Base-by-base conservation (phyloP, 2,113 vertebrate genomes). In the Phoxinus phoxinus region DNA sequence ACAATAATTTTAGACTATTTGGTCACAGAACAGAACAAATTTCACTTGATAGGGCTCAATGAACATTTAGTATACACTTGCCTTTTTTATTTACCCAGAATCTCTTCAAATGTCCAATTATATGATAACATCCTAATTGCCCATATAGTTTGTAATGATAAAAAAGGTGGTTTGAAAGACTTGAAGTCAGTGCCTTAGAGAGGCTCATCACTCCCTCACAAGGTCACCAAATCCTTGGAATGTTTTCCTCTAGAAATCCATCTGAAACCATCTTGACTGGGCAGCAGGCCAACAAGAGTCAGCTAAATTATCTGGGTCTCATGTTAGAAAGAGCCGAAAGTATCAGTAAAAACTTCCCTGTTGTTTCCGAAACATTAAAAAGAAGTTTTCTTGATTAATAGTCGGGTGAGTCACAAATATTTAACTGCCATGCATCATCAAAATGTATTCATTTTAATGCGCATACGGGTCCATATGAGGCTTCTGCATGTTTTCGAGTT, bases 291-390 rank as follows among this genome's bases (percentile, higher is more conserved):
- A 84, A 51, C 23, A 76, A 37, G 75, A 75, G 77, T 63, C 63
- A 83, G 69, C 74, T 61, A 32, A 71, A 63, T 80, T 89, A 91
- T 92, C 93, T 84, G 87, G 81, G 92, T 91, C 90, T 84, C 25
- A 83, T 88, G 81, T 92, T 88, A 90, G 88, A 92, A 87, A 91
- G 88, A 91, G 86, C 88, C 75, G 87, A 89, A 85, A 85, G 73
- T 88, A 90, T 87, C 84, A 84, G 90, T 88, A 88, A 85, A 86
- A 59, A 85, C 87, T 80, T 30, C 77, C 61, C 85, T 19, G 25
- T 61, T 87, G 87, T 83, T 86, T 73, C 72, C 84, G 8, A 51
- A 8, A 75, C 44, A 51, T 61, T 59, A 1, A 67, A 53, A 78
- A 41, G 25, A 53, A 46, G 48, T 30, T 72, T 25, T 27, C 58